Base-by-base conservation (phyloP, 2,113 vertebrate genomes). In the Lamprotornis superbus region DNA sequence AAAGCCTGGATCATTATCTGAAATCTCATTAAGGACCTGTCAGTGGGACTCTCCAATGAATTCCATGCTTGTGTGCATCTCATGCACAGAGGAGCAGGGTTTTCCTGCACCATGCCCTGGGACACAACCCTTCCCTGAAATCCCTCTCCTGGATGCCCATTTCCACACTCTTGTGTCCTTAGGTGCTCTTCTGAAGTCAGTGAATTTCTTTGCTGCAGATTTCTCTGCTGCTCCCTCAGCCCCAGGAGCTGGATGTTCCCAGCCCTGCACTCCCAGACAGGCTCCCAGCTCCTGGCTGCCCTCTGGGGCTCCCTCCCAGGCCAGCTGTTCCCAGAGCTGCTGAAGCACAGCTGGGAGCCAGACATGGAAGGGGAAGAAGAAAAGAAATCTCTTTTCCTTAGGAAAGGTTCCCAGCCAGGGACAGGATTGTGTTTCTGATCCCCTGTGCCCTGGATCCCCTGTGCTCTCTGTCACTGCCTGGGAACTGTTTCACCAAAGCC, bases 241-340 rank as follows among this genome's bases (percentile, higher is more conserved):
- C 39, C 9, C 57, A 6, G 89, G n/a, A 50, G n/a, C 52, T 55
- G 52, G 79, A 7, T 52, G 75, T 16, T 63, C 25, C 52, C 37
- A 8, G 24, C 18, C 24, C 23, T 23, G 13, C 3, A 0, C 11
- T 44, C 17, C 85, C 16, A 1, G 8, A 8, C 1, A 2, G 57
- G 5, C 8, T 46, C n/a, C 31, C 47, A 9, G 2, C 46, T 46
- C 46, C 0, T 0, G 7, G 63, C 39, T 55, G 37, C 55, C 47
- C 57, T 2, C 69, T 2, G 47, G 25, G n/a, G 11, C 20, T 39
- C 40, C 12, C 17, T 39, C 12, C 37, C 20, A 30, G 44, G 56
- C 37, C 70, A 42, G 30, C 30, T 21, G 1, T 19, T 10, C 33
- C 63, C 46, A 46, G 28, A 12, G 55, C 2, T 20, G 49, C 37